Conservation (phyloP, 1,140 invertebrate genomes). For the Holcopasites calliopsidis region DNA sequence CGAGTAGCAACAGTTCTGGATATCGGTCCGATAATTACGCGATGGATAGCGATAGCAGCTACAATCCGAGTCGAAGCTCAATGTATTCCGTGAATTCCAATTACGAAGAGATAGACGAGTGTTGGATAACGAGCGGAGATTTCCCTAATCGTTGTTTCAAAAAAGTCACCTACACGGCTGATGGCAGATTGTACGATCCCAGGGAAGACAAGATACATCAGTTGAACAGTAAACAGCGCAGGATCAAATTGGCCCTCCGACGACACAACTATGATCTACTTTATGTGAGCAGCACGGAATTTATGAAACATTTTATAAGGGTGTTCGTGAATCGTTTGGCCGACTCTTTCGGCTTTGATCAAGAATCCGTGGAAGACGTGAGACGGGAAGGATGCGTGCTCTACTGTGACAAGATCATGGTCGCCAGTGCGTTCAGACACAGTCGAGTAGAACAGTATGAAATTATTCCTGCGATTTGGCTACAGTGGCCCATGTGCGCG, state of each 20-base stretch:
- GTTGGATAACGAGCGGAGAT: slow-evolving; percentile 47
- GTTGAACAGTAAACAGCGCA: slow-evolving; percentile 74
- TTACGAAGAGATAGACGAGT: background rate
- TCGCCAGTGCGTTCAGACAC: slow-evolving; percentile 51
- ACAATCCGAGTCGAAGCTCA: slow-evolving; percentile 53
- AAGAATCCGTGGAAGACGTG: slow-evolving; percentile 76
- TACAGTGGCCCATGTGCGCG: slow-evolving; percentile 84
- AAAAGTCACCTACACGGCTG: slow-evolving; percentile 59
- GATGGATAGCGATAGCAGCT: slow-evolving; percentile 81
- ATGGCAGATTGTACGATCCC: slow-evolving; percentile 67
- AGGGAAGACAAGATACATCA: slow-evolving; percentile 46
- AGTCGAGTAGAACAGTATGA: slow-evolving; percentile 79
- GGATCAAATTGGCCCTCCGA: slow-evolving; percentile 74
- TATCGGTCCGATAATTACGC: slow-evolving; percentile 80
- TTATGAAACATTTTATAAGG: slow-evolving; percentile 83
- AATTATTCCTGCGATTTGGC: slow-evolving; percentile 83
- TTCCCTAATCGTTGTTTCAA: slow-evolving; percentile 69
- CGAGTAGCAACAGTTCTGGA: slow-evolving; percentile 82
- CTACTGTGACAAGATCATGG: slow-evolving; percentile 78
- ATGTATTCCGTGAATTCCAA: background rate
- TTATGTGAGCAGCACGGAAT: slow-evolving; percentile 82
- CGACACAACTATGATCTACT: slow-evolving; percentile 77
- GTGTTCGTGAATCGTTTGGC: slow-evolving; percentile 81
- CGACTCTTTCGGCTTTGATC: slow-evolving; percentile 78
- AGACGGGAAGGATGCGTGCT: slow-evolving; percentile 82